Conservation (phyloP, 2,797 vertebrate genomes). For the Acanthurus lineatus region DNA sequence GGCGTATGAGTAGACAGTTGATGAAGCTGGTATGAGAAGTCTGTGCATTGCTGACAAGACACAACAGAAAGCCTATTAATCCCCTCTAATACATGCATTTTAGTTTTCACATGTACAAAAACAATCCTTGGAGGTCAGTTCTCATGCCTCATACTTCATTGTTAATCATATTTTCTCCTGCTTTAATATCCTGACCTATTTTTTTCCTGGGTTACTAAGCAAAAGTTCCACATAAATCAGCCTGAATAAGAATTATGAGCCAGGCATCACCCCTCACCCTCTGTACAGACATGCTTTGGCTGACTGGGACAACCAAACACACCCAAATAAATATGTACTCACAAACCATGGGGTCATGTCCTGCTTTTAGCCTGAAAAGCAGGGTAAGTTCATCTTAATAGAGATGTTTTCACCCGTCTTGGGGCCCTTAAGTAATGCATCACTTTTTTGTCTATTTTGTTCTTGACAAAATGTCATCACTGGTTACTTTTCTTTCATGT, state of each 20-base stretch:
- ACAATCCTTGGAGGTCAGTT: not conserved
- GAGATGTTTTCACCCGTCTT: conserved; percentile 19
- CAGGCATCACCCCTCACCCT: conserved; percentile 19
- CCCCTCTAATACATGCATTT: not conserved
- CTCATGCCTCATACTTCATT: not conserved
- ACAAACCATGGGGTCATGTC: conserved; percentile 31
- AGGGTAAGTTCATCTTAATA: conserved; percentile 10
- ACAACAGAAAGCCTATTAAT: not conserved
- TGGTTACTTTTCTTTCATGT: too few species aligned
- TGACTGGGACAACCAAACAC: conserved; percentile 47
- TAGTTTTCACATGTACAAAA: conserved; percentile 1
- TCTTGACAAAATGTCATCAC: conserved; percentile 1
- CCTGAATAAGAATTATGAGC: conserved; percentile 37
- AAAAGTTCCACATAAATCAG: conserved; percentile 34
- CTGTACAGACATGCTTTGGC: conserved; percentile 31
- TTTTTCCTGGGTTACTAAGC: not conserved
- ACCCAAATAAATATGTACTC: conserved; percentile 44
- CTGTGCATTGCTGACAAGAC: not conserved
- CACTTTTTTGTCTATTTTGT: not conserved
- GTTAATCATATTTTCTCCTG: not conserved
- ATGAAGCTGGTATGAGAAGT: not conserved
- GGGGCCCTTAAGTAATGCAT: not conserved
- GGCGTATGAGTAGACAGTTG: not conserved
- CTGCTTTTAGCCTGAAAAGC: conserved; percentile 35
- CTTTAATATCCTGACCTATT: not conserved